These are phyloP conservation scores for Panthera tigris DNA, from an alignment of 2,113 vertebrate genomes.

Conservation along the genomic window DNA sequence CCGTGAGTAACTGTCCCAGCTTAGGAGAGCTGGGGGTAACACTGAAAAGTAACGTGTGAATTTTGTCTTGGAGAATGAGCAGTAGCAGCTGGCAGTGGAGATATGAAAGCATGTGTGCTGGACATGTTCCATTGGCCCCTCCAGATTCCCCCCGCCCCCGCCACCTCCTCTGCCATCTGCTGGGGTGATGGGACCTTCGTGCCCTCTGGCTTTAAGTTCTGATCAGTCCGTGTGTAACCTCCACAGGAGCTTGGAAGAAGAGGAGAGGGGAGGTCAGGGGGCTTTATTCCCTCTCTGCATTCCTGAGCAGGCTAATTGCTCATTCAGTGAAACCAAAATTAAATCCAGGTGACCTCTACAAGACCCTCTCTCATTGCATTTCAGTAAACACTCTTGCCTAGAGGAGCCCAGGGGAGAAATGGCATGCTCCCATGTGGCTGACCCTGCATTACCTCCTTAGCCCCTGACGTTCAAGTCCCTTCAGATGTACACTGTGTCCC, in stretches of 20 bases:
- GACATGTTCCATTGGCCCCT: not conserved
- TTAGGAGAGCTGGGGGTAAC: not conserved
- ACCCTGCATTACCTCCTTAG: fast-evolving
- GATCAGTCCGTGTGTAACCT: not conserved
- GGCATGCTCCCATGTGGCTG: too few relatives aligned
- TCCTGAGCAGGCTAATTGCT: not conserved
- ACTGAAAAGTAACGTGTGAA: not conserved
- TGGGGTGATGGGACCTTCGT: not conserved
- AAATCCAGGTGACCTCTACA: not conserved
- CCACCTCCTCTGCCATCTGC: not conserved
- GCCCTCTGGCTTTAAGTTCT: not conserved
- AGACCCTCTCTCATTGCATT: too few relatives aligned
- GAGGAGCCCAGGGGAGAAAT: too few relatives aligned
- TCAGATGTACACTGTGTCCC: too few relatives aligned
- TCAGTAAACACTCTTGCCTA: not conserved
- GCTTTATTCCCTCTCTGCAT: not conserved
- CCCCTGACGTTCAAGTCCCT: not conserved
- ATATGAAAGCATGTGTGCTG: not conserved
- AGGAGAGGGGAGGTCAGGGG: not conserved
- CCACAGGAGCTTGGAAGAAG: not conserved
- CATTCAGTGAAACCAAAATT: not conserved
- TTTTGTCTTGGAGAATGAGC: not conserved
- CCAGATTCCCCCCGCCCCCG: too few relatives aligned
- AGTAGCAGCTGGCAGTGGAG: not conserved
- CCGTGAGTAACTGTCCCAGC: not conserved